These are phyloP conservation scores for Nesoenas mayeri DNA, from an alignment of 2,113 vertebrate species.

Conservation along the genomic window DNA sequence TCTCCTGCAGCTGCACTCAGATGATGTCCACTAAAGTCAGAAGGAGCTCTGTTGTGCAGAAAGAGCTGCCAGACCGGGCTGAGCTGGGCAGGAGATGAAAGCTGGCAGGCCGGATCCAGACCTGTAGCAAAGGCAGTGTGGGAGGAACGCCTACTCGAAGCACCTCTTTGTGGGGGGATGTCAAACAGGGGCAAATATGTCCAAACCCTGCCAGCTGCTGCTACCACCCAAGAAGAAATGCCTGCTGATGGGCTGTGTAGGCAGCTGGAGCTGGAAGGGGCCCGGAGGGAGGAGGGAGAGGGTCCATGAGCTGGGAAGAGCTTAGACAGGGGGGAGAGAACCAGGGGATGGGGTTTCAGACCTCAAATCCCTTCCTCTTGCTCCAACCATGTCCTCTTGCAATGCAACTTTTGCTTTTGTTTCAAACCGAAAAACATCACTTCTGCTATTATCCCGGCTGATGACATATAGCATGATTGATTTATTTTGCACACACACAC, in stretches of 20 bases:
- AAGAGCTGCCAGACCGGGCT: constrained; percentile 33
- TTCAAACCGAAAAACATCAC: background rate
- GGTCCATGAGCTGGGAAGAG: background rate
- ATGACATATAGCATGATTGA: background rate
- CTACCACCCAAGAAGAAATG: constrained; percentile 62
- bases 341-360: background rate
- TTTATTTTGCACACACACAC: constrained; percentile 9
- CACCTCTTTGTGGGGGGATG: constrained; percentile 65
- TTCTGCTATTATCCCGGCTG: background rate
- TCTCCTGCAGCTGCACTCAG: background rate
- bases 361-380: background rate
- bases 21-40: constrained; percentile 38
- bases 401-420: background rate
- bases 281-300: background rate
- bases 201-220: constrained; percentile 61
- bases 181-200: constrained; percentile 60
- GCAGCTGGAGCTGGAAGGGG: constrained; percentile 40
- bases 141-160: constrained; percentile 45
- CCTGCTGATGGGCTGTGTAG: constrained; percentile 44
- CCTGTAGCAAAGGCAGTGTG: constrained; percentile 55
- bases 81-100: constrained; percentile 64
- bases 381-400: background rate
- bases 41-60: constrained; percentile 34
- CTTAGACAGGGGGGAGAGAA: background rate
- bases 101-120: constrained; percentile 51